These are phyloP conservation scores for Phylloscopus trochilus DNA, from an alignment of 2,113 vertebrate genomes.

Conservation along the genomic window DNA sequence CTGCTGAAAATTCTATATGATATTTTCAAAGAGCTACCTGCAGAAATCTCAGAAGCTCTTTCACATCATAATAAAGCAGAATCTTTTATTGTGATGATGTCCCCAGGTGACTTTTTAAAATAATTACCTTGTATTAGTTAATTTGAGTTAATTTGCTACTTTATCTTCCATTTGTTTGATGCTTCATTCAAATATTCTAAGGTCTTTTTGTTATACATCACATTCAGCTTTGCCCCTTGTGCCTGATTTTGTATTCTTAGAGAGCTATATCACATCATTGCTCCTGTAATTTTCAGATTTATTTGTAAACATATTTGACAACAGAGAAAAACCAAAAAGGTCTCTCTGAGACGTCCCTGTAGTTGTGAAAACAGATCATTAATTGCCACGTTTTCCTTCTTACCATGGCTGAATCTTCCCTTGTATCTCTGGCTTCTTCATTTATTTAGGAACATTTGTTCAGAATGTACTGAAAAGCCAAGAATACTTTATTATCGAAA, in stretches of 20 bases:
- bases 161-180: not conserved
- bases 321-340: not conserved
- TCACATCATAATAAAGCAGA: not conserved
- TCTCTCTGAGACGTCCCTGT: not conserved
- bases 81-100: not conserved
- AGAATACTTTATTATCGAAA: not conserved
- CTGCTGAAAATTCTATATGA: not conserved
- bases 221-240: not conserved
- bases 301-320: not conserved
- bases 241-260: not conserved
- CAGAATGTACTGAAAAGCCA: not conserved
- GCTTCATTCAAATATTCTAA: not conserved
- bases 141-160: not conserved
- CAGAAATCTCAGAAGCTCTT: not conserved
- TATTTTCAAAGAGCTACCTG: not conserved
- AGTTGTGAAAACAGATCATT: not conserved
- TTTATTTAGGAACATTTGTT: not conserved
- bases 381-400: not conserved
- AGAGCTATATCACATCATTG: not conserved
- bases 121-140: not conserved
- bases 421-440: not conserved
- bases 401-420: not conserved
- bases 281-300: not conserved
- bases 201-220: not conserved
- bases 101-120: not conserved